Base-by-base conservation (phyloP, 2,113 vertebrate genomes). In the Apistogramma diplotaenia region DNA sequence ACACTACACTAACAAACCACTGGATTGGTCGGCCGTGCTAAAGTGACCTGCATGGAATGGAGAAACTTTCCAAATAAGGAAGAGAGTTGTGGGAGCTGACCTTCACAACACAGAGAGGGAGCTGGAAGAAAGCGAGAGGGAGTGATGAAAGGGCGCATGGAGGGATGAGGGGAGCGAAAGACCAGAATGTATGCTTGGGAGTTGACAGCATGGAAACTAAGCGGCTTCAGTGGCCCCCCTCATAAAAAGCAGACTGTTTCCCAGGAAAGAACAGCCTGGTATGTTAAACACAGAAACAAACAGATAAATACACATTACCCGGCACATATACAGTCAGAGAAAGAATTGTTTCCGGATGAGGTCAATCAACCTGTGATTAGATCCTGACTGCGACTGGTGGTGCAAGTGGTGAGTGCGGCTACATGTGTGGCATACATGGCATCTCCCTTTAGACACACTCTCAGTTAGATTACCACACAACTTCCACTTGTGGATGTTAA, bases 61-160 rank as follows among this genome's bases (percentile, higher is more conserved):
- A 93, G 95, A 96, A 94, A 90, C 93, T 93, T 87, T 95, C 97
- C 97, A 98, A 97, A 98, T 97, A 98, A 97, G 98, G 97, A 96
- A 97, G 93, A 92, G 43, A 90, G 93, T 84, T 89, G 92, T 25
- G 82, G 83, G 85, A 90, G 81, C 81, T 95, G 95, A 92, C 94
- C 95, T 97, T 96, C 96, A 96, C 91, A 95, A 95, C 95, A 95
- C 57, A 43, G 85, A 95, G 94, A 81, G 21, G 82, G 62, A 83
- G 85, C 35, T 58, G 78, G 76, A 25, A 53, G 72, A 4, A 23
- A 57, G 60, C 25, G 15, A 70, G 53, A 81, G 59, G 21, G 72
- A 60, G 76, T 33, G 53, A 85, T 77, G 77, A 77, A 83, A 74
- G 65, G 82, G 61, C 23, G 8, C 43, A 60, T 33, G 11, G 56